Conservation (phyloP, 2,113 vertebrate genomes). For the Apteryx owenii region DNA sequence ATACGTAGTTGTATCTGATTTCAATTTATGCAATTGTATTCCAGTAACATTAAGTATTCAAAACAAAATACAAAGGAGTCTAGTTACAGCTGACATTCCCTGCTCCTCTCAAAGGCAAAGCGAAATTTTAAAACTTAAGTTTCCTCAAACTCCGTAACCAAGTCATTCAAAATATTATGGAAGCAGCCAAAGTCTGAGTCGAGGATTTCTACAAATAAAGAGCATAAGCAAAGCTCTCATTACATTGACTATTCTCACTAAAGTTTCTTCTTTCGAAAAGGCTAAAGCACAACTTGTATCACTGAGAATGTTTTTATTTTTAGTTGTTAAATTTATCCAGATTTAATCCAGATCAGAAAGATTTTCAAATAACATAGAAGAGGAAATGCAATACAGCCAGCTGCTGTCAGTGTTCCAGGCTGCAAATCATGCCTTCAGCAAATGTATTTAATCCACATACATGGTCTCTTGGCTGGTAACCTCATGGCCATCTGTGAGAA, state of each 20-base stretch:
- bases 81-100: neutral
- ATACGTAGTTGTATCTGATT: neutral
- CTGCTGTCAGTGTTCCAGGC: neutral
- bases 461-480: slow-evolving; percentile 26
- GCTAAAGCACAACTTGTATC: neutral
- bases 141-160: neutral
- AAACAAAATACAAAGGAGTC: neutral
- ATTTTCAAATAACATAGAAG: neutral
- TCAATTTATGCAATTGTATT: neutral
- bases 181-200: neutral
- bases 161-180: neutral
- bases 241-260: neutral
- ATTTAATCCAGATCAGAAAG: neutral
- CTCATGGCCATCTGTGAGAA: slow-evolving; percentile 3
- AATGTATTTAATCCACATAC: neutral
- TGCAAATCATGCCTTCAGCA: slow-evolving; percentile 14
- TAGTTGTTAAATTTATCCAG: neutral
- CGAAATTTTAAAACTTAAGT: neutral
- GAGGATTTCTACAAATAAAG: neutral
- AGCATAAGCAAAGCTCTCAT: neutral
- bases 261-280: neutral
- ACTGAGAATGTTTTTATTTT: neutral
- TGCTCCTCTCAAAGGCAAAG: neutral
- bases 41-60: neutral
- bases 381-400: slow-evolving; percentile 6